These are phyloP conservation scores for Lordiphosa clarofinis DNA, from an alignment of 1,140 invertebrate genomes.

Conservation along the genomic window DNA sequence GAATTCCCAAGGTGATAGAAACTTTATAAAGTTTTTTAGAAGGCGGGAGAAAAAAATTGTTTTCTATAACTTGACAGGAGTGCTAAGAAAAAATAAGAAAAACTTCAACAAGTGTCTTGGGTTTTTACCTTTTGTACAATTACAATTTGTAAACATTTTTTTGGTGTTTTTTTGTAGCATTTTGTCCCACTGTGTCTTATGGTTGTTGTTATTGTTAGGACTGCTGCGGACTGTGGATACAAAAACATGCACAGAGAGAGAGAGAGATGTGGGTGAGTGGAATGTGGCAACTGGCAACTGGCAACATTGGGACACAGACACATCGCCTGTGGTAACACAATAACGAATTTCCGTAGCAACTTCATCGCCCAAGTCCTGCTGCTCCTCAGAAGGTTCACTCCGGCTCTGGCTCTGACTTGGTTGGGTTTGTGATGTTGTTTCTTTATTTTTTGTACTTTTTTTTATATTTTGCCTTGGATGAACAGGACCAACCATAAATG, in stretches of 20 bases:
- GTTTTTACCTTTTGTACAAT: too few species aligned
- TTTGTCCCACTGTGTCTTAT: conserved; percentile 29
- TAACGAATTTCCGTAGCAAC: conserved; percentile 79
- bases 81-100: too few species aligned
- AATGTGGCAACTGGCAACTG: conserved; percentile 20
- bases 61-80: too few species aligned
- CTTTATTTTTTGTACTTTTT: conserved; percentile 11
- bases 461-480: conserved; percentile 25
- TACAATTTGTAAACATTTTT: too few species aligned
- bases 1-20: too few species aligned
- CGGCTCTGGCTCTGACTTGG: conserved; percentile 37
- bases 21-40: too few species aligned
- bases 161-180: too few species aligned
- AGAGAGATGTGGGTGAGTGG: neutral
- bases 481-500: conserved; percentile 29
- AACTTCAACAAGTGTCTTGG: too few species aligned
- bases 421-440: conserved; percentile 31
- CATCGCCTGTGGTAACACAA: conserved; percentile 78
- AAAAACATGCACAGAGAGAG: neutral
- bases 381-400: conserved; percentile 49
- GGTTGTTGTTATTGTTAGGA: conserved; percentile 43
- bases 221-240: conserved; percentile 33
- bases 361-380: conserved; percentile 54
- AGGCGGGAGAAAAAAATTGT: too few species aligned
- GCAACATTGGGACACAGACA: conserved; percentile 72